Percentiles rank a stretch among this genome's conserved stretches.
Conservation (phyloP, 2,888 invertebrate species). For the Muscina levida region DNA sequence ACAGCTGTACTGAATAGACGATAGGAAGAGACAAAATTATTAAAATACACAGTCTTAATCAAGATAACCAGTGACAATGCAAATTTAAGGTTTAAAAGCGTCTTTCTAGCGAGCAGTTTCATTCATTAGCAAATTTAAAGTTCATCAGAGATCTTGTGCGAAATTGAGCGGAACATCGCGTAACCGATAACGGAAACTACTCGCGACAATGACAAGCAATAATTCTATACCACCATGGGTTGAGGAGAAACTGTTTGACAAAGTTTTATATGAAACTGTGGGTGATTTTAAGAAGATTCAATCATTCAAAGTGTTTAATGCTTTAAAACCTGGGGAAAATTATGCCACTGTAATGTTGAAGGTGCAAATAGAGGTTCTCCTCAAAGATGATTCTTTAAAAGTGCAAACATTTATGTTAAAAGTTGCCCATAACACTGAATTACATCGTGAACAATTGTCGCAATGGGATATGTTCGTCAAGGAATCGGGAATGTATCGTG, state of each 20-base stretch:
- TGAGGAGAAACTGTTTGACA: slow-evolving; percentile 68
- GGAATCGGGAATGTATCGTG: slow-evolving; percentile 73
- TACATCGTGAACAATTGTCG: slow-evolving; percentile 62
- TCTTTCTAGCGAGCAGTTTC: no score
- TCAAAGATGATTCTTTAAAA: slow-evolving; percentile 34
- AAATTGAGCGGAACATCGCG: no score
- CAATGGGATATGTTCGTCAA: slow-evolving; percentile 74
- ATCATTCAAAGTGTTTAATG: slow-evolving; percentile 67
- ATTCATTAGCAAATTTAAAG: no score
- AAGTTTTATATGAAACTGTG: slow-evolving; percentile 66
- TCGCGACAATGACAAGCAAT: slow-evolving; percentile 1
- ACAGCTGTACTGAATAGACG: no score
- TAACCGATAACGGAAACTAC: no score
- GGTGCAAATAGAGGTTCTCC: slow-evolving; percentile 61
- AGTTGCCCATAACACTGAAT: slow-evolving; percentile 69
- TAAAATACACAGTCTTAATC: no score
- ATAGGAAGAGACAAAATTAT: no score
- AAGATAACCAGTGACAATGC: no score
- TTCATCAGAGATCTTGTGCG: no score
- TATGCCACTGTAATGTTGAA: slow-evolving; percentile 74
- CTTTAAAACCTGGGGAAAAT: slow-evolving; percentile 73
- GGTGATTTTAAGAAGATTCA: slow-evolving; percentile 67
- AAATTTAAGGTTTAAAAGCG: no score
- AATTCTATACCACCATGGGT: slow-evolving; percentile 70
- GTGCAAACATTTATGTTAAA: slow-evolving; percentile 73